Conservation (phyloP, 2,113 vertebrate species). For the Sitta europaea region DNA sequence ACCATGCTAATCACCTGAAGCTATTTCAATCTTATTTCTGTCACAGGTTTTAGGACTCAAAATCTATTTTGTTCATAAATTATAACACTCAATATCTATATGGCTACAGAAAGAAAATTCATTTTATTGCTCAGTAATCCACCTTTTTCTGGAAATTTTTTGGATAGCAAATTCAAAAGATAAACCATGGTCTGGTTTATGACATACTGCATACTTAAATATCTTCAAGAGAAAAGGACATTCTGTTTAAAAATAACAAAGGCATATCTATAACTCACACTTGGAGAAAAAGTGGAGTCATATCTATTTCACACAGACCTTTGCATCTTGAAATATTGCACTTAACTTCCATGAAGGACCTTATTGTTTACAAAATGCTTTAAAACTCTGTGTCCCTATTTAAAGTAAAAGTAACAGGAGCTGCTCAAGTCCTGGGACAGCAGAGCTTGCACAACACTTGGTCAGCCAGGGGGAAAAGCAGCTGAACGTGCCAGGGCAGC, state of each 20-base stretch:
- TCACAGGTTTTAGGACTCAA: neutral
- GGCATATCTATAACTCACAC: neutral
- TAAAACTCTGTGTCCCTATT: neutral
- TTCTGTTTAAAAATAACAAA: neutral
- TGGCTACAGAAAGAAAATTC: neutral
- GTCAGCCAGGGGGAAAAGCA: slow-evolving; percentile 22
- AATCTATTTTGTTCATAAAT: neutral
- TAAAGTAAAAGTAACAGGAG: neutral
- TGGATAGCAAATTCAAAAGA: neutral
- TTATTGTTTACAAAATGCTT: neutral
- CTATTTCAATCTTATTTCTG: neutral
- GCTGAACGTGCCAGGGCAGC: neutral
- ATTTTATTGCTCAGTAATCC: neutral
- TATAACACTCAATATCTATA: neutral
- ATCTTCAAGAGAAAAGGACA: neutral
- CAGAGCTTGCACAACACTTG: slow-evolving; percentile 21
- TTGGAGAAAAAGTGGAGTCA: neutral
- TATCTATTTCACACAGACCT: neutral
- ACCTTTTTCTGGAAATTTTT: slow-evolving; percentile 22
- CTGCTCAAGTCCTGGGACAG: neutral
- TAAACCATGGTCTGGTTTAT: neutral
- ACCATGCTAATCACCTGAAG: neutral
- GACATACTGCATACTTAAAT: neutral
- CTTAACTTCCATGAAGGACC: neutral
- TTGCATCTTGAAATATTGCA: neutral